These are phyloP conservation scores for Ameiurus melas DNA, from an alignment of 2,113 vertebrate species.

Conservation along the genomic window DNA sequence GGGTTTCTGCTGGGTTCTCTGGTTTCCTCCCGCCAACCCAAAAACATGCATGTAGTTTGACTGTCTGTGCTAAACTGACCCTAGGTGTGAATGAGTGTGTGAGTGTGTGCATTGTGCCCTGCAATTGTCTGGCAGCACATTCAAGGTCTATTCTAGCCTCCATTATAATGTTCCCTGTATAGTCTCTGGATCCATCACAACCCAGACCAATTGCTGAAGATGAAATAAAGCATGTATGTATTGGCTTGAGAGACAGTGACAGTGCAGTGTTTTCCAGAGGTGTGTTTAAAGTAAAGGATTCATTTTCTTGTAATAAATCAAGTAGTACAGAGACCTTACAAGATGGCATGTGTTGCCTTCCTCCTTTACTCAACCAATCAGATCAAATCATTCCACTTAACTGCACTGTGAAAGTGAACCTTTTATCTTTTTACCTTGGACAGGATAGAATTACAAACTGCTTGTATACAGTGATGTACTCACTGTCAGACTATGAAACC, in stretches of 20 bases:
- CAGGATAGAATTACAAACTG: slow-evolving; percentile 3
- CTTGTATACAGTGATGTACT: slow-evolving; percentile 26
- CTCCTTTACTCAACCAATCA: slow-evolving; percentile 16
- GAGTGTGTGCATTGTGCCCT: neutral
- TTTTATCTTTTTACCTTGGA: slow-evolving; percentile 9
- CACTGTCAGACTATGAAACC: slow-evolving; percentile 28
- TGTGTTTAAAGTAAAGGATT: neutral
- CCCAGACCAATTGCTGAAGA: neutral
- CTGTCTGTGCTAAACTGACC: neutral
- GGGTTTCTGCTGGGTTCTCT: neutral
- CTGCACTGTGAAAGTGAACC: neutral
- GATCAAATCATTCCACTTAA: slow-evolving; percentile 21
- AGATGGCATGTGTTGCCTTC: slow-evolving; percentile 1
- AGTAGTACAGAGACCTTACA: neutral
- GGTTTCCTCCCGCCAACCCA: neutral
- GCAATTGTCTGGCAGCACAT: neutral
- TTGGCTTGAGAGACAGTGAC: neutral
- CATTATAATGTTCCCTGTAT: neutral
- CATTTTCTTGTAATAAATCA: slow-evolving; percentile 17
- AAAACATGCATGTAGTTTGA: neutral
- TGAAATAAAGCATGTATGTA: neutral
- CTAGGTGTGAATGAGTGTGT: neutral
- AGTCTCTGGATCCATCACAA: neutral
- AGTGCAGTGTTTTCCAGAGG: neutral
- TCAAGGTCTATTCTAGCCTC: neutral